phyloP scores from a whole-genome alignment of 1,140 invertebrate genomes.

The Neocloeon triangulifer region DNA sequence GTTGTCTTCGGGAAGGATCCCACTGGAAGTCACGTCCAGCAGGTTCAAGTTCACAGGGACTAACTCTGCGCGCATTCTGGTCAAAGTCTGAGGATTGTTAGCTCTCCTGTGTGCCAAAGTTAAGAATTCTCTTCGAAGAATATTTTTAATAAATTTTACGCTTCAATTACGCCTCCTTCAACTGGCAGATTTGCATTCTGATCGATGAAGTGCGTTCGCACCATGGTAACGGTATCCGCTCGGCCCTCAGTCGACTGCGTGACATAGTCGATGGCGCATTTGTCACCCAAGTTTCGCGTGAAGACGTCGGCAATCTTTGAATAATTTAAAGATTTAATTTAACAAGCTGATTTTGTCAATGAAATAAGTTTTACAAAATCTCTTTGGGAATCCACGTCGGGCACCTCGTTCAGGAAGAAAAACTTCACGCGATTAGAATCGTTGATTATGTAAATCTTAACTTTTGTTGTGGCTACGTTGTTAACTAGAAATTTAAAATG shows the following conservation, averaged over 20 bases:
- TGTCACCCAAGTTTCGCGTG: slow-evolving; percentile 17
- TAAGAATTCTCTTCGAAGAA: too few relatives aligned
- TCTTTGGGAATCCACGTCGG: slow-evolving; percentile 12
- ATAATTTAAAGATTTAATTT: slow-evolving; percentile 2
- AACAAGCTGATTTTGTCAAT: neutral
- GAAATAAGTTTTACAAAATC: too few relatives aligned
- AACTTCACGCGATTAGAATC: slow-evolving; percentile 24
- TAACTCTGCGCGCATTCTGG: too few relatives aligned
- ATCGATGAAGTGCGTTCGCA: slow-evolving; percentile 24
- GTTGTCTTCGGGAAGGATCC: too few relatives aligned
- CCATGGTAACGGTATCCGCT: slow-evolving; percentile 17
- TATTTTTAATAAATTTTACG: too few relatives aligned
- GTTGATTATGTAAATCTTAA: slow-evolving; percentile 24
- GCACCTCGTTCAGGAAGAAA: slow-evolving; percentile 22
- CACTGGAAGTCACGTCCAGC: too few relatives aligned
- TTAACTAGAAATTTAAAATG: too few relatives aligned
- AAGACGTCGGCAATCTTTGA: slow-evolving; percentile 20
- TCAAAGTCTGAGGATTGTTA: slow-evolving; percentile 15
- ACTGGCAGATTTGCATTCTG: slow-evolving; percentile 18
- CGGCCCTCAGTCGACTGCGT: slow-evolving; percentile 16
- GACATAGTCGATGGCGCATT: slow-evolving; percentile 27
- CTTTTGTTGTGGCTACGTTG: slow-evolving; percentile 17
- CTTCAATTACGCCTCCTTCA: slow-evolving; percentile 16
- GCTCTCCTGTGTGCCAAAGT: slow-evolving; percentile 20
- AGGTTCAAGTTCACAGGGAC: too few relatives aligned